phyloP scores from a whole-genome alignment of 2,113 vertebrate species.

The Columba livia region DNA sequence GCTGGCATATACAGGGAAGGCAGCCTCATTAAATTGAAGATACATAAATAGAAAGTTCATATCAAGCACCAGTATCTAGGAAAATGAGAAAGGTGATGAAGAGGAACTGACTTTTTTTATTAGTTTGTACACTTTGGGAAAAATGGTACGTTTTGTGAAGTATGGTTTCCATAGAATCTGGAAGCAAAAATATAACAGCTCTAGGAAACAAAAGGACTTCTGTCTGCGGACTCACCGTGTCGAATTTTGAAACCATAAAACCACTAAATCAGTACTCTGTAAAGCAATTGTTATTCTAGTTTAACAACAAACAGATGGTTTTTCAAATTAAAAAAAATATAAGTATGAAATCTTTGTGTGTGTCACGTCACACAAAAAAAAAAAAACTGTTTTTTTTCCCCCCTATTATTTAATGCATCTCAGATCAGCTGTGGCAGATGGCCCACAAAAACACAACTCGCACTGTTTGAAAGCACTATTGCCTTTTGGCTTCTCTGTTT shows the following conservation, averaged over 20 bases:
- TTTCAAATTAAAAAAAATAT: neutral
- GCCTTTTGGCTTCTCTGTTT: neutral
- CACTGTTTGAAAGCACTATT: neutral
- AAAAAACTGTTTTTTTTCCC: neutral
- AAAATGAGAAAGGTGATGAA: neutral
- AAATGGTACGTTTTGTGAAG: neutral
- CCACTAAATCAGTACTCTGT: neutral
- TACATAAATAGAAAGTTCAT: neutral
- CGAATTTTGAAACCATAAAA: neutral
- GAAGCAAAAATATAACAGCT: neutral
- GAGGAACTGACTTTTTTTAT: neutral
- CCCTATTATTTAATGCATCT: neutral
- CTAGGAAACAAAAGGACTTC: neutral
- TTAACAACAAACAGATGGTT: neutral
- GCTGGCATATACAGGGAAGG: neutral
- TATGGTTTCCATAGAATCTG: neutral
- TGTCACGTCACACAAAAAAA: neutral
- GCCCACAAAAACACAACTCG: neutral
- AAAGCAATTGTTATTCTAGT: neutral
- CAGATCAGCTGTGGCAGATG: neutral
- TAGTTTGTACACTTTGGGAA: neutral
- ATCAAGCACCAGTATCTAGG: neutral
- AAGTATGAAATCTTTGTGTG: neutral
- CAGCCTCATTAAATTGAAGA: neutral
- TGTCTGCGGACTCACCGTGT: neutral